Conservation (phyloP, 1,140 invertebrate genomes). For the Neodiprion fabricii region DNA sequence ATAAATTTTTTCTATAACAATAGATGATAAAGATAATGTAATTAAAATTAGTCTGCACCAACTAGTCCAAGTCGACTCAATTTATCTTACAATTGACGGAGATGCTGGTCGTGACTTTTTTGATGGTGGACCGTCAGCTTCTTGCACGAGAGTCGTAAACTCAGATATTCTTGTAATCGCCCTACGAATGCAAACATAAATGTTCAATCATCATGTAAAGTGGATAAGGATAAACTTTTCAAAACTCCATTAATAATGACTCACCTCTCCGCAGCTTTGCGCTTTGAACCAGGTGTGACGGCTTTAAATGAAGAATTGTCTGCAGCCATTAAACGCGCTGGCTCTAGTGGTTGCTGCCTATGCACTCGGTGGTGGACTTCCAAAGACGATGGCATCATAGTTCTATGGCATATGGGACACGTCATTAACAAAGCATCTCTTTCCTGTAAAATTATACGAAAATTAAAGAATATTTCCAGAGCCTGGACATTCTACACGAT, state of each 20-base stretch:
- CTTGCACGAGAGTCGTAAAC: slow-evolving; percentile 42
- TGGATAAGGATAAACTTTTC: no score
- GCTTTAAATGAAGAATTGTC: slow-evolving; percentile 27
- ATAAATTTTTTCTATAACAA: slow-evolving; percentile 41
- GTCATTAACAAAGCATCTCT: slow-evolving; percentile 56
- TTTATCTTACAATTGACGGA: not conserved
- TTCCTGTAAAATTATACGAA: slow-evolving; percentile 55
- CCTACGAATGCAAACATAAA: slow-evolving; percentile 31
- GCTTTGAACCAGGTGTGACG: slow-evolving; percentile 35
- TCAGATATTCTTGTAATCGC: slow-evolving; percentile 50
- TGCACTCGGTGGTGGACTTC: slow-evolving; percentile 60
- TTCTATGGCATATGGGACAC: slow-evolving; percentile 64
- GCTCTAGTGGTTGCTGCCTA: slow-evolving; percentile 35
- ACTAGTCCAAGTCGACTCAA: not conserved
- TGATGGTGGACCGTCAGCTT: slow-evolving; percentile 25
- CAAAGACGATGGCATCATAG: slow-evolving; percentile 67
- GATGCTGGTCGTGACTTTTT: slow-evolving; percentile 18
- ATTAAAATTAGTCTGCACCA: not conserved
- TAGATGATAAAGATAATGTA: not conserved
- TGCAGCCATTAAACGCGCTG: slow-evolving; percentile 20
- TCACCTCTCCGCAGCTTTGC: slow-evolving; percentile 66
- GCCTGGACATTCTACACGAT: no score
- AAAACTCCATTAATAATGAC: slow-evolving; percentile 15
- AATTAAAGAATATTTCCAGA: slow-evolving; percentile 19
- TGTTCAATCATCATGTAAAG: not conserved